Percentiles rank a stretch among this genome's conserved stretches.
Conservation (phyloP, 2,113 vertebrate species). For the Tursiops truncatus region DNA sequence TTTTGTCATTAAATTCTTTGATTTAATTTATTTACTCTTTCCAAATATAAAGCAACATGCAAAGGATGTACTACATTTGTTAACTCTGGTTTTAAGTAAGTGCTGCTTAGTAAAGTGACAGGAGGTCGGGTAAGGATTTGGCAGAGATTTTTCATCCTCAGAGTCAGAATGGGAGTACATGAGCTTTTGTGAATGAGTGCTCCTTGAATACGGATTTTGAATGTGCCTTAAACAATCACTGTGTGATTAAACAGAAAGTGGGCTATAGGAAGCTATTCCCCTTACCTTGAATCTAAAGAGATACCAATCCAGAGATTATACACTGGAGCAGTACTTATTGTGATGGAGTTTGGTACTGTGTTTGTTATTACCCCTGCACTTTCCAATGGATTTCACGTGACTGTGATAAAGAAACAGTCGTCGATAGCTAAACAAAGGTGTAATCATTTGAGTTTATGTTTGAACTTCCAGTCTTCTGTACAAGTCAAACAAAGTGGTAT, state of each 20-base stretch:
- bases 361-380: conserved; percentile 41
- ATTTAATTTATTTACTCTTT: conserved; percentile 29
- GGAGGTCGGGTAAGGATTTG: neutral
- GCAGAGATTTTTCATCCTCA: neutral
- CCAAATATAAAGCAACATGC: neutral
- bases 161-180: neutral
- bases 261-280: neutral
- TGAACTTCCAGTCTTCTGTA: conserved; percentile 67
- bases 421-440: conserved; percentile 70
- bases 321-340: neutral
- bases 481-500: conserved; percentile 69
- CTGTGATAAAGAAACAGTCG: conserved; percentile 61
- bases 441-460: conserved; percentile 71
- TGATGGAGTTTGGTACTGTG: neutral
- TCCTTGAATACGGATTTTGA: neutral
- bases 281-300: conserved; percentile 5
- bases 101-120: neutral
- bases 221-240: neutral
- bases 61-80: neutral
- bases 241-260: neutral
- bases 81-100: conserved; percentile 16
- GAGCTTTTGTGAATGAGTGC: neutral
- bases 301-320: neutral
- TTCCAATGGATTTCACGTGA: conserved; percentile 34
- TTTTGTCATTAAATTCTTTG: conserved; percentile 8